Evolutionary conservation across 2,888 invertebrate species (phyloP).

Genomic region (Noctua fimbriata): DNA sequence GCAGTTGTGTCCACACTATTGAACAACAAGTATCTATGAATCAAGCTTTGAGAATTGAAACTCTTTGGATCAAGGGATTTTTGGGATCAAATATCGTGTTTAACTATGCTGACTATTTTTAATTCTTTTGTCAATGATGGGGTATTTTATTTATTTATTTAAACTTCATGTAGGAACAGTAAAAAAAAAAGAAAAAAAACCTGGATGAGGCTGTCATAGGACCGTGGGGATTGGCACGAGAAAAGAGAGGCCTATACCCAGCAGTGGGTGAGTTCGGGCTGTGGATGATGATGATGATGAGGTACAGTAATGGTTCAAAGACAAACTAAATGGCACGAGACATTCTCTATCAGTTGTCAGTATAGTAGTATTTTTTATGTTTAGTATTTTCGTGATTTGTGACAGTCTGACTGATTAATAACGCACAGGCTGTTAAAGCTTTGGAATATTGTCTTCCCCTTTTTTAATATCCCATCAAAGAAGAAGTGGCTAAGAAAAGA

Average conservation of each 20-base stretch:
- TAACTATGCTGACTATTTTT: background rate
- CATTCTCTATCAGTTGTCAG: background rate
- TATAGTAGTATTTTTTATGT: background rate
- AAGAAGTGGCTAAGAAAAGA: no score
- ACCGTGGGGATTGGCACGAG: no score
- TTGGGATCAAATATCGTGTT: background rate
- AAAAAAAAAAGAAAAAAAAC: no score
- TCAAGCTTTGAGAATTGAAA: constrained; percentile 9
- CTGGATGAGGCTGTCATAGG: no score
- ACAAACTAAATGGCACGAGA: background rate
- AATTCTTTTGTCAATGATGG: background rate
- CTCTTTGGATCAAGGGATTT: constrained; percentile 20
- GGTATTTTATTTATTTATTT: background rate
- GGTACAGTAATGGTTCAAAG: background rate
- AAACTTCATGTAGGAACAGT: background rate
- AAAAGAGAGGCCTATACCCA: no score
- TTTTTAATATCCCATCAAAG: no score
- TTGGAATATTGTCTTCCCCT: no score
- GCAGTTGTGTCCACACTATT: constrained; percentile 19
- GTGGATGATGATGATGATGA: no score
- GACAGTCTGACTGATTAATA: no score
- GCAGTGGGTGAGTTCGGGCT: no score
- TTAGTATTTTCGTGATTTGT: background rate
- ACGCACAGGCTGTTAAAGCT: no score
- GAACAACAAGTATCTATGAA: constrained; percentile 14